A percentile compares a stretch with the other conserved stretches of the same genome.
Conservation (phyloP, 2,797 vertebrate genomes). For the Oryzias sinensis region DNA sequence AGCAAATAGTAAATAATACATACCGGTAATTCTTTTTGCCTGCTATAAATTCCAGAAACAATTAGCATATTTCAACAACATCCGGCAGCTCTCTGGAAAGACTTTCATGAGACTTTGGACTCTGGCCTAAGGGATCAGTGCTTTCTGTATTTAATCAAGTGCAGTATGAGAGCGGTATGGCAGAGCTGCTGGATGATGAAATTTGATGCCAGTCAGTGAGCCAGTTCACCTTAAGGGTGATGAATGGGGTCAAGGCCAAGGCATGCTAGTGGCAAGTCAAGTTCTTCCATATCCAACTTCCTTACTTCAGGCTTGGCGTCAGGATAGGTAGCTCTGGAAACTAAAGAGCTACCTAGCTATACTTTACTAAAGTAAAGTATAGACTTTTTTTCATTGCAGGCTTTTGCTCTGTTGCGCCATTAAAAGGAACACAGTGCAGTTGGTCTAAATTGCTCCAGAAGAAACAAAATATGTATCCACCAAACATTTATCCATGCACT, state of each 20-base stretch:
- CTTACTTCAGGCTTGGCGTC: background rate
- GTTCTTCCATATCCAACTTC: slow-evolving; percentile 6
- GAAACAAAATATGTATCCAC: background rate
- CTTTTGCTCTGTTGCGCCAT: background rate
- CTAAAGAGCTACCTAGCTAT: too few species aligned
- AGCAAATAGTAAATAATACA: background rate
- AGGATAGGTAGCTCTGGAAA: background rate
- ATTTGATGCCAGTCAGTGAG: slow-evolving; percentile 4
- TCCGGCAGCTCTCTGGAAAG: slow-evolving; percentile 1
- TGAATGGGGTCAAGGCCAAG: slow-evolving; percentile 5
- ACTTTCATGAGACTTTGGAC: slow-evolving; percentile 1
- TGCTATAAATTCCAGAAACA: slow-evolving; percentile 5
- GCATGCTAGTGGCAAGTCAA: background rate
- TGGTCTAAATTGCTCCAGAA: background rate
- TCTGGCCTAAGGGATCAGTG: slow-evolving; percentile 1
- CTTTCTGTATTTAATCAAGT: slow-evolving; percentile 15
- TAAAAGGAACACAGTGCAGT: slow-evolving; percentile 3
- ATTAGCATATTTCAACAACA: slow-evolving; percentile 10
- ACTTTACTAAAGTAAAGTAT: too few species aligned
- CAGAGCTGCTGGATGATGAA: slow-evolving; percentile 10
- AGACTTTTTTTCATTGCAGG: background rate
- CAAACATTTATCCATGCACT: background rate
- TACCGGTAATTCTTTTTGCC: background rate
- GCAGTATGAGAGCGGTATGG: background rate
- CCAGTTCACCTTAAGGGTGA: slow-evolving; percentile 22